Base-by-base conservation (phyloP, 2,888 invertebrate genomes). In the Meghimatium bilineatum region DNA sequence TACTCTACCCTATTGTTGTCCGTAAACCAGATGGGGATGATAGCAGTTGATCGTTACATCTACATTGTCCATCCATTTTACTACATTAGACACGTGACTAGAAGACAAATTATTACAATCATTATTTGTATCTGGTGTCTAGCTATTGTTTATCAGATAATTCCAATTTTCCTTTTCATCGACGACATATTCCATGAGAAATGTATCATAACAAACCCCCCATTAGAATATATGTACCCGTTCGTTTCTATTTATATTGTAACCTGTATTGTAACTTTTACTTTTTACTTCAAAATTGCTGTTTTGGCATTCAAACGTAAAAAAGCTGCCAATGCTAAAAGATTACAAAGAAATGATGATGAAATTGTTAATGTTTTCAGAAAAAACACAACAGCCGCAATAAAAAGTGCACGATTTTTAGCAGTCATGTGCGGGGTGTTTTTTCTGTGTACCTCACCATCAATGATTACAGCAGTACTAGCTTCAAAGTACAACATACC, bases 11-110 rank as follows among this genome's bases (percentile, higher is more conserved):
- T 63, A 63, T 5, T n/a, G 6, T n/a, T 63, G 23, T 63, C 60
- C 26, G 5, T 63, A n/a, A n/a, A 26, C 12, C n/a, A 63, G 8
- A n/a, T 63, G 26, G 3, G 60, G 1, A 63, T 63, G n/a, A n/a
- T 63, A n/a, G 60, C 60, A 8, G n/a, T 78, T 36, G 78, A 78
- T 38, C 78, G 78, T 17, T 78, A 78, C 66, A 66, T 78, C 29
- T 63, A 63, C 60, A 63, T 63, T n/a, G 26, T n/a, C n/a, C 60
- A 63, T 63, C 60, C 60, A 10, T 63, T 60, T 38, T 60, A 60
- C 32, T 78, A 78, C 66, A 44, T 66, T 1, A 63, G 36, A 23
- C 23, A 44, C 2, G 60, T 63, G 5, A 63, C 60, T n/a, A 63
- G n/a, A 63, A 26, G 60, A n/a, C 60, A 3, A n/a, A 63, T 63